Evolutionary conservation across 2,113 vertebrate species (phyloP), one percentile per base, ranked within the genome.

Genomic region (Atractosteus spatula): DNA sequence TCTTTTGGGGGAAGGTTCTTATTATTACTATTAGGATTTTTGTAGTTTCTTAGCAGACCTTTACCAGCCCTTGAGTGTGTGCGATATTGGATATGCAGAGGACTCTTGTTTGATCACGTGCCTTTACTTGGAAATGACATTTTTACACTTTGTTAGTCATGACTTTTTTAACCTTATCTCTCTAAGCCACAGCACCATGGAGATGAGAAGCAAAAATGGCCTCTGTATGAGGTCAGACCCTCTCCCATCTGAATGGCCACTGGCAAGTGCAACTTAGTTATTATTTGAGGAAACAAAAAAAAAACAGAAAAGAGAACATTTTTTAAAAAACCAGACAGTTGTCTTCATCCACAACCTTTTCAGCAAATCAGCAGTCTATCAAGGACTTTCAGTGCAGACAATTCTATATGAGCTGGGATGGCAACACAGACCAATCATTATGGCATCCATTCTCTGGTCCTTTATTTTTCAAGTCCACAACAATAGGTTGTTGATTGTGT

Each of bases 401-500:
- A 92, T 95, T 91, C 92, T 92, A 84, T 93, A 85, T 90, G 92
- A 92, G 90, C 93, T 87, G 87, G 93, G 89, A 93, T 93, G 93
- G 91, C 92, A 90, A 91, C 88, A 92, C 93, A 94, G 93, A 94
- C 93, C 93, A 94, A 95, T 96, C 95, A 96, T 96, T 95, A 96
- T 94, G 93, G 92, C 90, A 89, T 87, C 92, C 91, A 92, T 94
- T 97, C 94, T 94, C 89, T 86, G 90, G 88, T 90, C 90, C 88
- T 91, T 94, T 94, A 93, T 94, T 95, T 95, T 91, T 97, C 94
- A 96, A 94, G 93, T 93, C 92, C 82, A 88, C 92, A 93, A 98
- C 97, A 98, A 98, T 97, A 96, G 94, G 90, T 96, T 96, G 96
- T 97, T 98, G 96, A 98, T 99, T 98, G 94, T 97, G 96, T 95